These are phyloP conservation scores for Crocuta crocuta DNA, from an alignment of 2,113 vertebrate species.

Conservation along the genomic window DNA sequence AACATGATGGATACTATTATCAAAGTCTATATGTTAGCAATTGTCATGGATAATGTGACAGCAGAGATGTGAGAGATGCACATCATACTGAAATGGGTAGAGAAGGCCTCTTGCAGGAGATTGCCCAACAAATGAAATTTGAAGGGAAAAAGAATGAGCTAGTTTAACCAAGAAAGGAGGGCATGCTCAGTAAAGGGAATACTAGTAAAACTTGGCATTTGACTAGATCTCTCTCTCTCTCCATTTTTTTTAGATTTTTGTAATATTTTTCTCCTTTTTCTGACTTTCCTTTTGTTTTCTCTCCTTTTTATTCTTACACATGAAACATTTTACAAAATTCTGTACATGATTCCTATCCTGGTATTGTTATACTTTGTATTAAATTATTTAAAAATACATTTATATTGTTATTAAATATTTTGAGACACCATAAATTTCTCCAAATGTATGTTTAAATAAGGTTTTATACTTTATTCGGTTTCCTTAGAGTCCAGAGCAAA, in stretches of 20 bases:
- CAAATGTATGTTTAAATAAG: neutral
- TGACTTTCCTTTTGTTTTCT: neutral
- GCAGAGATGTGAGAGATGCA: neutral
- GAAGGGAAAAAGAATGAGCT: neutral
- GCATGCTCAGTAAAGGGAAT: neutral
- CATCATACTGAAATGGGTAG: neutral
- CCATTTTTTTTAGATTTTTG: neutral
- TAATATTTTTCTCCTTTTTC: neutral
- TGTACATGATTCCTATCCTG: neutral
- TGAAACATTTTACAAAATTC: neutral
- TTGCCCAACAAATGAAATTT: neutral
- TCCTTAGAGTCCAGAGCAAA: neutral
- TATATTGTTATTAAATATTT: neutral
- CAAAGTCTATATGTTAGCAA: neutral
- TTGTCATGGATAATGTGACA: neutral
- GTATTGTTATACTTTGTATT: neutral
- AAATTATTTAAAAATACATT: neutral
- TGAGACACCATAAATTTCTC: neutral
- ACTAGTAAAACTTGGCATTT: neutral
- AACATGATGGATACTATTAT: neutral
- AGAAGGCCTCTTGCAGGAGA: neutral
- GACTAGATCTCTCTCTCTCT: neutral
- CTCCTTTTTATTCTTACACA: neutral
- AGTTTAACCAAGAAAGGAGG: neutral
- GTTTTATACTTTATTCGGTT: neutral